phyloP scores from a whole-genome alignment of 2,797 vertebrate genomes.

The Ptychadena robeensis region DNA sequence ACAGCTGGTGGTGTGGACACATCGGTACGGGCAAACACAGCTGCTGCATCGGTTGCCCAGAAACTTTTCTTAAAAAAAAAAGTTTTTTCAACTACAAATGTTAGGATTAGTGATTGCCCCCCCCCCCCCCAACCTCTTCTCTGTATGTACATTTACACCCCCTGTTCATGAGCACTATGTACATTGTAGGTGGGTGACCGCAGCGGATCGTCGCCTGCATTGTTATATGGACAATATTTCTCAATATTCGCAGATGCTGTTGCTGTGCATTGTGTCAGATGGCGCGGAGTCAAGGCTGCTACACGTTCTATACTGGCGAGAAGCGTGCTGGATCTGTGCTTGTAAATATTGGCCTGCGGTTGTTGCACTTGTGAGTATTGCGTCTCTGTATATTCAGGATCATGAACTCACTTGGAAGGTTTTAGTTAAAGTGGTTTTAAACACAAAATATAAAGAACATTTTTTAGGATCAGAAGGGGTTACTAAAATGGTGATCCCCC shows the following conservation, averaged over 20 bases:
- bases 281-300: no score
- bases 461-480: no score
- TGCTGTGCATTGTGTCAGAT: not conserved
- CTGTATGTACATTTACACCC: not conserved
- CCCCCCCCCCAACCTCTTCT: no score
- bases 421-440: no score
- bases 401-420: no score
- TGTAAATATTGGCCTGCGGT: no score
- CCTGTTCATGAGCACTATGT: not conserved
- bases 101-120: not conserved
- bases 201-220: not conserved
- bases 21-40: not conserved
- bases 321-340: no score
- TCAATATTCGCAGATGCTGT: not conserved
- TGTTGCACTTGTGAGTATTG: no score
- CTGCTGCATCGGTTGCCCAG: not conserved
- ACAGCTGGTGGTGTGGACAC: not conserved
- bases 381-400: no score
- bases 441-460: no score
- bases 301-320: no score
- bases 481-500: no score
- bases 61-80: not conserved
- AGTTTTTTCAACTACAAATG: not conserved
- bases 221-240: not conserved
- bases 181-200: not conserved